phyloP scores from a whole-genome alignment of 2,113 vertebrate species.

The Beaufortia kweichowensis region DNA sequence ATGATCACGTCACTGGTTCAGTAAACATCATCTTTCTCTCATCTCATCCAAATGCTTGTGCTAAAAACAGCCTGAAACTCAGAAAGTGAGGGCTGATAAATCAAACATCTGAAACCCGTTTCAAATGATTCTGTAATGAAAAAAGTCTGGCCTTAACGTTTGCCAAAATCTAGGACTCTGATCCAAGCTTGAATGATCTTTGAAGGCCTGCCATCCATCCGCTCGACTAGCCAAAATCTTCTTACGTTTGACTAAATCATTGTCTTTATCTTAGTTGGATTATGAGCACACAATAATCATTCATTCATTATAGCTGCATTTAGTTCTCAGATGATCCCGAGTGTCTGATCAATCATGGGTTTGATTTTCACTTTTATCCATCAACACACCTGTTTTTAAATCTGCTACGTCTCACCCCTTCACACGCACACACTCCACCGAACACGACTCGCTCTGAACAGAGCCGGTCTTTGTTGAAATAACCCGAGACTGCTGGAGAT shows the following conservation, averaged over 20 bases:
- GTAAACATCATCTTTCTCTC: background rate
- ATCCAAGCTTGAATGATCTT: background rate
- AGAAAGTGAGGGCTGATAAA: background rate
- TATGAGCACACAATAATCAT: too few relatives aligned
- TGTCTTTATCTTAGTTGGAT: too few relatives aligned
- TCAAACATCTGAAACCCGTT: background rate
- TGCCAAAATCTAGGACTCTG: background rate
- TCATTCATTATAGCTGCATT: too few relatives aligned
- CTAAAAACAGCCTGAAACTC: background rate
- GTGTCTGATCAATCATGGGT: too few relatives aligned
- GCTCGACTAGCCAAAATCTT: background rate
- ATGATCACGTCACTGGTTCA: background rate
- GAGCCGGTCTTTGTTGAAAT: slow-evolving; percentile 46
- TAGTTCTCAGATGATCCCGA: too few relatives aligned
- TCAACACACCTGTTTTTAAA: background rate
- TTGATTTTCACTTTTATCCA: background rate
- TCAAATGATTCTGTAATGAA: background rate
- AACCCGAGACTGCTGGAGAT: slow-evolving; percentile 8
- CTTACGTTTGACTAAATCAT: background rate
- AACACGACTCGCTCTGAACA: slow-evolving; percentile 24
- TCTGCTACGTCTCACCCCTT: background rate
- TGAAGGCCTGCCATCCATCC: background rate
- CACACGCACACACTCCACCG: slow-evolving; percentile 7
- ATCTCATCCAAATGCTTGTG: background rate
- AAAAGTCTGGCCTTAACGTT: background rate